phyloP scores from a whole-genome alignment of 2,888 invertebrate species.

The Terebella lapidaria region DNA sequence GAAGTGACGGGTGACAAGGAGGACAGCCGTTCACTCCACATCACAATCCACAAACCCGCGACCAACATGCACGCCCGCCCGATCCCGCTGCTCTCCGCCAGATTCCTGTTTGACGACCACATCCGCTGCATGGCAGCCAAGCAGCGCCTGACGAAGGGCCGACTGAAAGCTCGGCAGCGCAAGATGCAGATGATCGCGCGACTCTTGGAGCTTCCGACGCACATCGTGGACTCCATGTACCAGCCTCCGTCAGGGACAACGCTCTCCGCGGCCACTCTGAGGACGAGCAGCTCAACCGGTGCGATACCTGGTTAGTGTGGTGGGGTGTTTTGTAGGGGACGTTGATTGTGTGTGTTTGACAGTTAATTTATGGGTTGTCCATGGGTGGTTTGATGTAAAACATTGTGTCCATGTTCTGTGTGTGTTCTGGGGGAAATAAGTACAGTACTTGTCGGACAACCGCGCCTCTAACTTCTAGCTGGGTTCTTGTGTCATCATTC shows the following conservation, averaged over 20 bases:
- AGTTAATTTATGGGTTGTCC: too few relatives aligned
- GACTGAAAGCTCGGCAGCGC: slow-evolving; percentile 83
- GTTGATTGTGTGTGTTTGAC: too few relatives aligned
- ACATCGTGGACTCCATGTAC: slow-evolving; percentile 26
- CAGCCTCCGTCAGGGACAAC: slow-evolving; percentile 8
- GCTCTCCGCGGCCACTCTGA: slow-evolving; percentile 14
- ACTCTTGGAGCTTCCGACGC: slow-evolving; percentile 64
- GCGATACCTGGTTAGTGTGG: slow-evolving; percentile 8
- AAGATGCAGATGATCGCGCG: slow-evolving; percentile 95
- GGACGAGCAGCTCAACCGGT: slow-evolving; percentile 2
- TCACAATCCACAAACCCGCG: slow-evolving; percentile 75
- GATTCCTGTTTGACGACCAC: slow-evolving; percentile 95
- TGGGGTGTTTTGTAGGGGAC: too few relatives aligned
- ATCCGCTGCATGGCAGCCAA: slow-evolving; percentile 77
- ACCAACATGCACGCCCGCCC: slow-evolving; percentile 58
- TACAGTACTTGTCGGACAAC: too few relatives aligned
- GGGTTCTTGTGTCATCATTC: too few relatives aligned
- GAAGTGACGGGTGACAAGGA: slow-evolving; percentile 94
- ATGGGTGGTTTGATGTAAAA: too few relatives aligned
- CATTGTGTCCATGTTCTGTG: too few relatives aligned
- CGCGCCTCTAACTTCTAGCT: too few relatives aligned
- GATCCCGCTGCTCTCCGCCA: slow-evolving; percentile 44
- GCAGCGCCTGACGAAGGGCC: slow-evolving; percentile 66
- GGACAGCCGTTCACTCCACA: slow-evolving; percentile 88
- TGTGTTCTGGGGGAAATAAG: too few relatives aligned